A percentile compares a stretch with the other conserved stretches of the same genome.
These are phyloP conservation scores for Apotomis betuletana DNA, from an alignment of 2,888 invertebrate genomes.

Conservation along the genomic window DNA sequence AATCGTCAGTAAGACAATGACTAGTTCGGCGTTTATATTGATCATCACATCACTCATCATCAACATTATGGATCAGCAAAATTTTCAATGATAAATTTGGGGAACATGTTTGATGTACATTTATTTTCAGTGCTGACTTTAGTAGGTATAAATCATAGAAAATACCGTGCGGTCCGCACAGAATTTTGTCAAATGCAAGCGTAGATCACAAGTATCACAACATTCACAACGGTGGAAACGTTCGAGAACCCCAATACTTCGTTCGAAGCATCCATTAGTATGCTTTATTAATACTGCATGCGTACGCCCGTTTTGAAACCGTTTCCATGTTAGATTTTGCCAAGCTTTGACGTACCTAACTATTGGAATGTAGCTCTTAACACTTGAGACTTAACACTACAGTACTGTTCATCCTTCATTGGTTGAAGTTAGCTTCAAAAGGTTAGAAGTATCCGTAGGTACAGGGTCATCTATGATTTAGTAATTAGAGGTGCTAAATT, in stretches of 20 bases:
- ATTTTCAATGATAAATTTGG: too few species aligned
- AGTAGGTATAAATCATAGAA: too few species aligned
- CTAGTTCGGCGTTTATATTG: too few species aligned
- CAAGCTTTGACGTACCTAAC: constrained; percentile 1
- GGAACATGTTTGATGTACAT: too few species aligned
- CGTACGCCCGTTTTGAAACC: constrained; percentile 23
- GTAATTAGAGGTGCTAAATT: constrained; percentile 13
- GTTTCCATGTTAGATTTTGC: constrained; percentile 26
- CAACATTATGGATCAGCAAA: too few species aligned
- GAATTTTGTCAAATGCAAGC: too few species aligned
- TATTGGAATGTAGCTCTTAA: constrained; percentile 1
- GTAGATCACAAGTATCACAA: too few species aligned
- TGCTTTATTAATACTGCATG: constrained; percentile 29
- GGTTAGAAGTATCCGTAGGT: background rate
- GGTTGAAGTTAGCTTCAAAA: background rate
- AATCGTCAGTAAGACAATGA: too few species aligned
- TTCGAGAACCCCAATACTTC: background rate
- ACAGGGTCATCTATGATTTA: constrained; percentile 15
- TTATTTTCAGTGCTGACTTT: too few species aligned
- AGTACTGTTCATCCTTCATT: background rate
- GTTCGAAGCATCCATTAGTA: constrained; percentile 12
- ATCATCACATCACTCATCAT: too few species aligned
- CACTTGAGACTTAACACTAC: background rate
- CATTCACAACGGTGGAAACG: too few species aligned
- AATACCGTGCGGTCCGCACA: too few species aligned